Evolutionary conservation across 2,797 vertebrate genomes (phyloP), one percentile per base, ranked within the genome.

Genomic region (Lithobates pipiens): DNA sequence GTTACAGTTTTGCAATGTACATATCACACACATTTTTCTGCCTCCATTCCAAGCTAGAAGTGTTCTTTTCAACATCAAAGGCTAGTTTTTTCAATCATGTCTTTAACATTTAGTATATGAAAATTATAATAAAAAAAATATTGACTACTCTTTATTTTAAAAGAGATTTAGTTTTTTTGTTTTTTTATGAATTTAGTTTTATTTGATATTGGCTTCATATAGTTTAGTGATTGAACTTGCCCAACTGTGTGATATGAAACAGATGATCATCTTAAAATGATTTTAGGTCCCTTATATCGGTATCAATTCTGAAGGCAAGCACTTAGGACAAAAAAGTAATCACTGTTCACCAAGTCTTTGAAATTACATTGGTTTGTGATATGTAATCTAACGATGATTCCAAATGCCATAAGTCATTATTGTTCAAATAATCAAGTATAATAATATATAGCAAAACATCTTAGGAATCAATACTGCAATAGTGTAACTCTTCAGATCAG

Each of bases 341-440:
- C 65, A 69, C 67, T 21, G 67, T 54, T 29, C 25, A 50, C 21
- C 68, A 79, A 67, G 39, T 79, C 69, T 80, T 50, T 65, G 69
- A 76, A 85, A 85, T 80, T 10, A 78, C 57, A 29, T 32, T 80
- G 71, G 76, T 75, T 75, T 85, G 70, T 80, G 77, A 80, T 25
- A 80, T 50, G 18, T 67, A 68, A 67, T 65, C 63, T 70, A 69
- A 36, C 36, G 80, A 80, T 80, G 23, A 85, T 76, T 80, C 69
- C 71, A 85, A 80, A 69, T 85, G 67, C 39, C 42, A 76, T 75
- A 61, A 50, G 72, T 81, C 73, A 86, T 81, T 81, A 81, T 70
- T 76, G 44, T 85, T 69, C 61, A 85, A 85, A 85, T 85, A 76
- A 85, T 81, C 72, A 85, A 81, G 44, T n/a, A 23, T 68, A 76